A percentile compares a stretch with the other conserved stretches of the same genome.
These are phyloP conservation scores for Agelastica alni DNA, from an alignment of 2,888 invertebrate species.

Conservation along the genomic window DNA sequence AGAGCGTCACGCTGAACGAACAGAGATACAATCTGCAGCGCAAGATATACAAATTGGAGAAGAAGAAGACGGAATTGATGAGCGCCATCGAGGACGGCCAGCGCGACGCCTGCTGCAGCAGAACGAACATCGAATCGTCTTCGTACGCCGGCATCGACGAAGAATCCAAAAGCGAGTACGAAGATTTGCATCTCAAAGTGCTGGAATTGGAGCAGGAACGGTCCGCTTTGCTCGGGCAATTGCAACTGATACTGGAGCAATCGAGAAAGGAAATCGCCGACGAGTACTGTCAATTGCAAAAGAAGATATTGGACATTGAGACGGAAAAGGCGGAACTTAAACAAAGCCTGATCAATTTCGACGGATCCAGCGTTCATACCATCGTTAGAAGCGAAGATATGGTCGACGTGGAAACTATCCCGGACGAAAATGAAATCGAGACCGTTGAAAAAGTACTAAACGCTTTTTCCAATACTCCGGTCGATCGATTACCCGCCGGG, in stretches of 20 bases:
- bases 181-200: conserved; percentile 35
- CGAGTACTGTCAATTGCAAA: conserved; percentile 37
- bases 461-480: conserved; percentile 23
- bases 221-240: conserved; percentile 33
- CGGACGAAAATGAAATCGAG: conserved; percentile 13
- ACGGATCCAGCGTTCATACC: not conserved
- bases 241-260: conserved; percentile 36
- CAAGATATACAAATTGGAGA: conserved; percentile 38
- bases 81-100: conserved; percentile 34
- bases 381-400: conserved; percentile 4
- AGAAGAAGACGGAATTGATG: conserved; percentile 36
- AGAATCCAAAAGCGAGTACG: conserved; percentile 34
- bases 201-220: conserved; percentile 39
- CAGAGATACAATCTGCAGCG: conserved; percentile 35
- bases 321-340: conserved; percentile 30
- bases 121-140: conserved; percentile 29
- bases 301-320: conserved; percentile 37
- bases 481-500: too few species aligned
- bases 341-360: conserved; percentile 12
- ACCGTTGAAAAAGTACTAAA: conserved; percentile 24
- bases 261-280: conserved; percentile 40
- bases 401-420: not conserved
- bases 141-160: conserved; percentile 25
- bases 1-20: conserved; percentile 26
- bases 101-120: conserved; percentile 8